Evolutionary conservation across 2,797 vertebrate species (phyloP).

Genomic region (Rhadinocentrus ornatus): DNA sequence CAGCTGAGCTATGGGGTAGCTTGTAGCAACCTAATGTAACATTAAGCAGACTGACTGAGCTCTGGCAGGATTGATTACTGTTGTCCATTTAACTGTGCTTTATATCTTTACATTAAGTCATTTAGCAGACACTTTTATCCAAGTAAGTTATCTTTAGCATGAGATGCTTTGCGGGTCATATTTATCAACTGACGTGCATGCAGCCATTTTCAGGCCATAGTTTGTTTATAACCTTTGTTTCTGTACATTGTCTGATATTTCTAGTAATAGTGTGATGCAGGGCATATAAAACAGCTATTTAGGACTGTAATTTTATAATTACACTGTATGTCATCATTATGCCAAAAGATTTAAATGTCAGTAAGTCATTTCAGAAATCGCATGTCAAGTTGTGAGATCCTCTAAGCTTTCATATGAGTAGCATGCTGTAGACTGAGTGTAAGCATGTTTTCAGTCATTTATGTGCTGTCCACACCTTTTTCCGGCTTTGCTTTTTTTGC

Average conservation of each 20-base stretch:
- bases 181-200: constrained; percentile 13
- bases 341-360: constrained; percentile 2
- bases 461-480: constrained; percentile 26
- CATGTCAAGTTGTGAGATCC: constrained; percentile 16
- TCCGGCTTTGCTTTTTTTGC: constrained; percentile 18
- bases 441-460: constrained; percentile 49
- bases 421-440: constrained; percentile 17
- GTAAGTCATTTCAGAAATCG: constrained; percentile 11
- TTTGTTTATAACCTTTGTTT: background rate
- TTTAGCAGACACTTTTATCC: background rate
- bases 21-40: constrained; percentile 57
- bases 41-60: constrained; percentile 37
- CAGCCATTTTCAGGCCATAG: constrained; percentile 5
- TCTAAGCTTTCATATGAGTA: constrained; percentile 28
- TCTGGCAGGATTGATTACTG: constrained; percentile 60
- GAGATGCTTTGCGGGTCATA: constrained; percentile 27
- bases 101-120: constrained; percentile 15
- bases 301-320: background rate
- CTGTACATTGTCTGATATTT: constrained; percentile 16
- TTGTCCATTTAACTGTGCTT: constrained; percentile 38
- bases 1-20: constrained; percentile 58
- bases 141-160: constrained; percentile 5
- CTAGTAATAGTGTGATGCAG: constrained; percentile 2
- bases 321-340: background rate
- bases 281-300: background rate